Evolutionary conservation across 2,113 vertebrate species (phyloP).

Genomic region (Passerina amoena): DNA sequence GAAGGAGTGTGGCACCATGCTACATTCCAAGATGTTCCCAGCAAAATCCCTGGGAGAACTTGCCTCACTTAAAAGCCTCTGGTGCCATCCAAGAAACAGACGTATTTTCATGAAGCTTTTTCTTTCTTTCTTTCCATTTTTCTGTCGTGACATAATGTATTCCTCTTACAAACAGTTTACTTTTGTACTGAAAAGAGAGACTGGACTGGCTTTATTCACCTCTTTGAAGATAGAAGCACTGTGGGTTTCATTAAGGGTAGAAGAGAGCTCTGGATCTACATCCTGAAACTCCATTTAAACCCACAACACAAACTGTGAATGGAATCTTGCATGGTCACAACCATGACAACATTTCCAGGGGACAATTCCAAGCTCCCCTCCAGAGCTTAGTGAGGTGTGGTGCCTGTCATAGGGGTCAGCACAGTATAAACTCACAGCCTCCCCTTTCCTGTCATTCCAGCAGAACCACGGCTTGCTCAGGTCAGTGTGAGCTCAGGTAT

Average conservation of each 20-base stretch:
- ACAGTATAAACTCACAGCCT: background rate
- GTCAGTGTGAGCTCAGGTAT: background rate
- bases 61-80: background rate
- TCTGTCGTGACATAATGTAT: background rate
- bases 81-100: background rate
- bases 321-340: fast-evolving
- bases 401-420: background rate
- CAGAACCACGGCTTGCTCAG: background rate
- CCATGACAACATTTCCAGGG: background rate
- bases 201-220: background rate
- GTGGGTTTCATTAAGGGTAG: background rate
- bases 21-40: background rate
- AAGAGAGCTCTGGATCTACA: background rate
- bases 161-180: background rate
- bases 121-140: background rate
- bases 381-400: background rate
- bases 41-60: background rate
- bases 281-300: background rate
- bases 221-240: background rate
- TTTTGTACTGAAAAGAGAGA: background rate
- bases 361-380: background rate
- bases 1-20: background rate
- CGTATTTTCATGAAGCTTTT: background rate
- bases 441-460: background rate
- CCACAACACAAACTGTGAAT: background rate